A percentile compares a stretch with the other conserved stretches of the same genome.
phyloP scores from a whole-genome alignment of 1,140 invertebrate species.

The Hylyphantes graminicola region DNA sequence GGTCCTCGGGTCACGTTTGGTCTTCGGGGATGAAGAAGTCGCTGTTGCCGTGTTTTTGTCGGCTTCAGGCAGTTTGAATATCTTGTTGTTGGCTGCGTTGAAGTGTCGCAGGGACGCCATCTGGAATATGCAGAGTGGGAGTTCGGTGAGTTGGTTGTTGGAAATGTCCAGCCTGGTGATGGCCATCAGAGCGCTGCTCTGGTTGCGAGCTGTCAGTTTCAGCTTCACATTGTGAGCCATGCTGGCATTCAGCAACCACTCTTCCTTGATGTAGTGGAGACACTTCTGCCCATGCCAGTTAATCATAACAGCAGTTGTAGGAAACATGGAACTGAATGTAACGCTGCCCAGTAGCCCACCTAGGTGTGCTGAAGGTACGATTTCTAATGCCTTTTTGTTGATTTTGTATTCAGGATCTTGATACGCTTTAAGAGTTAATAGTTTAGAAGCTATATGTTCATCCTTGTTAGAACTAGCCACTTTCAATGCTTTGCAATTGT shows the following conservation, averaged over 20 bases:
- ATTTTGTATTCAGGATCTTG: constrained; percentile 85
- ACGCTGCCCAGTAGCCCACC: constrained; percentile 60
- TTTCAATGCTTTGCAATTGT: constrained; percentile 79
- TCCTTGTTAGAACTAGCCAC: constrained; percentile 79
- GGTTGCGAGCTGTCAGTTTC: constrained; percentile 76
- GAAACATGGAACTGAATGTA: constrained; percentile 77
- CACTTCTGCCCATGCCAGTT: constrained; percentile 92
- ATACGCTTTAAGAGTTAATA: constrained; percentile 80
- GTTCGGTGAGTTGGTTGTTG: constrained; percentile 82
- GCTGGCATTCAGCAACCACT: constrained; percentile 87
- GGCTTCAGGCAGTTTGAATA: constrained; percentile 76
- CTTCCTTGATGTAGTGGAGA: constrained; percentile 72
- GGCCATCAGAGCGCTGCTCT: constrained; percentile 78
- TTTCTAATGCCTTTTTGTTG: constrained; percentile 83
- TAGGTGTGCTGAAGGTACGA: constrained; percentile 60
- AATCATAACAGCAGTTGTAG: constrained; percentile 88
- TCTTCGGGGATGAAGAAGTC: constrained; percentile 24
- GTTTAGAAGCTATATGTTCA: constrained; percentile 78
- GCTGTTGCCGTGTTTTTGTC: not conserved
- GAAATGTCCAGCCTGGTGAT: constrained; percentile 95
- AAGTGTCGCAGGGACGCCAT: constrained; percentile 82
- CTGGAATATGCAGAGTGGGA: constrained; percentile 87
- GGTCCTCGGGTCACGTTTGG: constrained; percentile 16
- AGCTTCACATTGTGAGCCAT: constrained; percentile 86
- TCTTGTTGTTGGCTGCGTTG: constrained; percentile 88